Evolutionary conservation across 2,888 invertebrate genomes (phyloP).

Genomic region (Helleia helle): DNA sequence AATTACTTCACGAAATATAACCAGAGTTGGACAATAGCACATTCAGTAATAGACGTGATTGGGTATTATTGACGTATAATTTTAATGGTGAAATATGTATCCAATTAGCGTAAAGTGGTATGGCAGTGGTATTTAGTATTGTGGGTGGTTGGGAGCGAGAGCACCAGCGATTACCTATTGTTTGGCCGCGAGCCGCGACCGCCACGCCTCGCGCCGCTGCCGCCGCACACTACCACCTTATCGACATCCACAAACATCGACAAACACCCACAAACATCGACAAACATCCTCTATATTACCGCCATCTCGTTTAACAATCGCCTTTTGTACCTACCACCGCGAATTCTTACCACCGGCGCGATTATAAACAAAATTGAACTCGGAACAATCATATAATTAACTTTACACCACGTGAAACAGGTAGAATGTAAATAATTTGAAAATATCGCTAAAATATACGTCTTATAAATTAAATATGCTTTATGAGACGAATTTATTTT

Average conservation of each 20-base stretch:
- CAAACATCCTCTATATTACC: slow-evolving; percentile 41
- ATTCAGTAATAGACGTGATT: no score
- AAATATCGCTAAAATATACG: no score
- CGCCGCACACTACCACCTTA: slow-evolving; percentile 28
- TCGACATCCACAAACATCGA: slow-evolving; percentile 30
- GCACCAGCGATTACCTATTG: slow-evolving; percentile 55
- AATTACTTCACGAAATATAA: no score
- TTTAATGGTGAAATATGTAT: slow-evolving; percentile 8
- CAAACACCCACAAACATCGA: no score
- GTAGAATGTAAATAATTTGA: no score
- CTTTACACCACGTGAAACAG: no score
- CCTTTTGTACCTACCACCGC: slow-evolving; percentile 53
- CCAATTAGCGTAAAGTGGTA: slow-evolving; percentile 12
- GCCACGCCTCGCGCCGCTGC: slow-evolving; percentile 63
- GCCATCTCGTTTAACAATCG: slow-evolving; percentile 58
- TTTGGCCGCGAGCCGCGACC: slow-evolving; percentile 54
- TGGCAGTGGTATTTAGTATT: slow-evolving; percentile 10
- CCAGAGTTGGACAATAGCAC: not conserved
- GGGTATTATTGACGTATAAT: not conserved
- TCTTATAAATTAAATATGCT: no score
- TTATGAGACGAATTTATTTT: no score
- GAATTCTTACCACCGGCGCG: slow-evolving; percentile 2
- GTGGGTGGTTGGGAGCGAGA: slow-evolving; percentile 24
- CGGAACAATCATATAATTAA: no score
- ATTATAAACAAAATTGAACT: not conserved